phyloP scores from a whole-genome alignment of 2,888 invertebrate genomes.

The Glyphotaelius pellucidus region DNA sequence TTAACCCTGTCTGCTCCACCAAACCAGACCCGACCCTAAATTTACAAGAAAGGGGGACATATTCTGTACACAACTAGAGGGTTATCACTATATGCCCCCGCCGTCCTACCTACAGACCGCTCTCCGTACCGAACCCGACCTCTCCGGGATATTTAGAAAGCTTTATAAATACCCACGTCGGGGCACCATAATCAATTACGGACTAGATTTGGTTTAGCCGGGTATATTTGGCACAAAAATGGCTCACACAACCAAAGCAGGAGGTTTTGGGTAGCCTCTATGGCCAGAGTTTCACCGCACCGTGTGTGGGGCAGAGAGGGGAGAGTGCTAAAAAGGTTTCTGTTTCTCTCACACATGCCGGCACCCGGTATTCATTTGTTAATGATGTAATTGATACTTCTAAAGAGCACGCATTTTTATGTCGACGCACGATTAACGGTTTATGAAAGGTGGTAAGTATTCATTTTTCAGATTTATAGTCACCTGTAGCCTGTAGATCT shows the following conservation, averaged over 20 bases:
- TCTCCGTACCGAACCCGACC: conserved; percentile 14
- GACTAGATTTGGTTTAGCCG: conserved; percentile 66
- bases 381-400: conserved; percentile 62
- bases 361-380: conserved; percentile 55
- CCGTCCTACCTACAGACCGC: conserved; percentile 46
- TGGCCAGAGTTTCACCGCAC: conserved; percentile 66
- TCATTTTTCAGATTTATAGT: conserved; percentile 25
- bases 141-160: conserved; percentile 41
- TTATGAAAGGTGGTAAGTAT: conserved; percentile 10
- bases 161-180: conserved; percentile 62
- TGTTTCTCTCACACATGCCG: conserved; percentile 37
- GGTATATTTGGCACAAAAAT: conserved; percentile 65
- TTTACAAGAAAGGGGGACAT: conserved; percentile 64
- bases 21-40: conserved; percentile 66
- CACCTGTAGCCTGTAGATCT: conserved; percentile 42
- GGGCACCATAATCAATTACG: conserved; percentile 66
- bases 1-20: conserved; percentile 65
- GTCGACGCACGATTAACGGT: not conserved
- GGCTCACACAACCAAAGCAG: conserved; percentile 65
- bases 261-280: conserved; percentile 66
- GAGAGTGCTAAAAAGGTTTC: conserved; percentile 22
- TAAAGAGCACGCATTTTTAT: conserved; percentile 31
- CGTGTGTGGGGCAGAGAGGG: conserved; percentile 43
- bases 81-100: conserved; percentile 56
- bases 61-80: conserved; percentile 60